A percentile compares a stretch with the other conserved stretches of the same genome.
These are phyloP conservation scores for Pangasius mekongensis DNA, from an alignment of 2,797 vertebrate species.

Conservation along the genomic window DNA sequence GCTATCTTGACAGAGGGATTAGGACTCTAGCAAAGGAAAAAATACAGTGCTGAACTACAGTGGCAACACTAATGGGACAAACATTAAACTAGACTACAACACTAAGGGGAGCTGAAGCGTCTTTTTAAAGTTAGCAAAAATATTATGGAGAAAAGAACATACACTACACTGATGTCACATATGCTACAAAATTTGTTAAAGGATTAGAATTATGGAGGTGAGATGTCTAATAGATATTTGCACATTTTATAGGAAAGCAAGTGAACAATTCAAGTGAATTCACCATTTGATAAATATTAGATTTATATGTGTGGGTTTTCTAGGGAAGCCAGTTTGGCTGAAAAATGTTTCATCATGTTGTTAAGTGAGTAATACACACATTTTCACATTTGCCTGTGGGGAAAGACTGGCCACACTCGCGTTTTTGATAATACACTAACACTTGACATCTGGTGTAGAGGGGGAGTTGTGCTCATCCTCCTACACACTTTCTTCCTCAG, in stretches of 20 bases:
- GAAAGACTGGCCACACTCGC: conserved; percentile 44
- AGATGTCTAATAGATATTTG: background rate
- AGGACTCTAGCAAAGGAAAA: background rate
- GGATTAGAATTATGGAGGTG: background rate
- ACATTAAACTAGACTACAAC: background rate
- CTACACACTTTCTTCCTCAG: conserved; percentile 68
- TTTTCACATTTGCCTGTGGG: conserved; percentile 43
- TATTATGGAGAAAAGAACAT: background rate
- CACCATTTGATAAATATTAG: conserved; percentile 7
- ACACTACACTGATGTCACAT: background rate
- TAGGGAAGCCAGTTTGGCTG: conserved; percentile 34
- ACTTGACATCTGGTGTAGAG: conserved; percentile 58
- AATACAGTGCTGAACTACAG: background rate
- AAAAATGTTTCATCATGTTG: conserved; percentile 30
- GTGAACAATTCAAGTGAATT: conserved; percentile 1
- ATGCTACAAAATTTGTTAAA: background rate
- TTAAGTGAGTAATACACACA: conserved; percentile 52
- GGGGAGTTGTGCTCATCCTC: conserved; percentile 49
- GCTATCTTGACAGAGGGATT: background rate
- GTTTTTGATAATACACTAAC: conserved; percentile 59
- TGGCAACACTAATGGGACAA: background rate
- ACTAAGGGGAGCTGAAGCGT: background rate
- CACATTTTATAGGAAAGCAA: background rate
- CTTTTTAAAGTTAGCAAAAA: background rate
- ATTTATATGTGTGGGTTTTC: conserved; percentile 27